These are phyloP conservation scores for Asbolus verrucosus DNA, from an alignment of 1,140 invertebrate species.

Conservation along the genomic window DNA sequence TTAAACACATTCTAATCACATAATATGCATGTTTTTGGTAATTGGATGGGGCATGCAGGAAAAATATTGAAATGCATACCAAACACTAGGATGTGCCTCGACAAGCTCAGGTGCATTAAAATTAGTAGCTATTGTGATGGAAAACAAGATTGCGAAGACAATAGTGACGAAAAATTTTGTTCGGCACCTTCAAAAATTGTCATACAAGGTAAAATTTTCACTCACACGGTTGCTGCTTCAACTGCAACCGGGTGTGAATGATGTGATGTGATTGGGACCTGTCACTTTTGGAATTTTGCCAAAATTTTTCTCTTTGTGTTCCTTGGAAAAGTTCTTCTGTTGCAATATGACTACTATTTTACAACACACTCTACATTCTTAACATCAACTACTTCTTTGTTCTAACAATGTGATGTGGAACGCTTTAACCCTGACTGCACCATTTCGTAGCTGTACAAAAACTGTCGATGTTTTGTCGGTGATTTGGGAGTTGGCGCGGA, in stretches of 20 bases:
- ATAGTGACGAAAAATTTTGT: conserved; percentile 56
- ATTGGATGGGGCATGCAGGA: conserved; percentile 43
- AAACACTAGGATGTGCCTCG: conserved; percentile 52
- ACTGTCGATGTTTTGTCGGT: conserved; percentile 7
- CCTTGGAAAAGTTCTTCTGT: conserved; percentile 22
- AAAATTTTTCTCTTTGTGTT: conserved; percentile 20
- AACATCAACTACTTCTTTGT: conserved; percentile 4
- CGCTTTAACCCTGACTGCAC: background rate
- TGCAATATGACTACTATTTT: conserved; percentile 22
- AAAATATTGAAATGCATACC: conserved; percentile 34
- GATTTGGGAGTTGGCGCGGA: background rate
- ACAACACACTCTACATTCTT: conserved; percentile 11
- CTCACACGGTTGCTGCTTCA: background rate
- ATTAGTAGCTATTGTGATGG: conserved; percentile 54
- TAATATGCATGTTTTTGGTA: conserved; percentile 43
- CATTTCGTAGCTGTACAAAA: background rate
- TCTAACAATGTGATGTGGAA: background rate
- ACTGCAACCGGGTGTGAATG: conserved; percentile 17
- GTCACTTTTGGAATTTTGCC: background rate
- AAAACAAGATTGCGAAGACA: conserved; percentile 55
- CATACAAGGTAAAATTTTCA: conserved; percentile 40
- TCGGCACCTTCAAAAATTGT: conserved; percentile 33
- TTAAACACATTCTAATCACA: conserved; percentile 40
- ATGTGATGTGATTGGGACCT: conserved; percentile 26
- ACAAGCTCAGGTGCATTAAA: conserved; percentile 54